These are phyloP conservation scores for Furcula furcula DNA, from an alignment of 2,888 invertebrate species.

Conservation along the genomic window DNA sequence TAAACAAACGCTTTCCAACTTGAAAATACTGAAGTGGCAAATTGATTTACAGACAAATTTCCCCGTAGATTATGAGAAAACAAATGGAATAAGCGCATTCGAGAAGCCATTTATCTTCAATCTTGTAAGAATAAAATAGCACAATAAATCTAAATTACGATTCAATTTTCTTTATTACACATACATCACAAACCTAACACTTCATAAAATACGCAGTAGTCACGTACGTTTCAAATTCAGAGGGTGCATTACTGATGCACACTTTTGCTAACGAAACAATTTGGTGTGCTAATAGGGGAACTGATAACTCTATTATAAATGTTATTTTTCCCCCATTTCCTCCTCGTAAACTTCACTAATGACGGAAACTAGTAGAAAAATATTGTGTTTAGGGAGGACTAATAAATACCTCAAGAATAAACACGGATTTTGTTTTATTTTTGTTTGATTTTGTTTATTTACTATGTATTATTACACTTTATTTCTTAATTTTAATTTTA, in stretches of 20 bases:
- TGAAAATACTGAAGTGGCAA: neutral
- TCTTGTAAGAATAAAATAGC: slow-evolving; percentile 18
- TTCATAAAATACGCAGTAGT: slow-evolving; percentile 50
- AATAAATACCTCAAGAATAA: slow-evolving; percentile 5
- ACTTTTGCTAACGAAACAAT: slow-evolving; percentile 42
- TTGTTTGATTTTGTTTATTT: too few species aligned
- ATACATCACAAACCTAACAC: slow-evolving; percentile 56
- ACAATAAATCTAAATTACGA: slow-evolving; percentile 61
- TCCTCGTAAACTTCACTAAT: slow-evolving; percentile 35
- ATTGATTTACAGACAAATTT: neutral
- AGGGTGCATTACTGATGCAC: slow-evolving; percentile 72
- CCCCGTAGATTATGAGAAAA: neutral
- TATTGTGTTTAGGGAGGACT: slow-evolving; percentile 14
- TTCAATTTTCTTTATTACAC: slow-evolving; percentile 52
- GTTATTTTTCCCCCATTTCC: slow-evolving; percentile 38
- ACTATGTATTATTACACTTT: too few species aligned
- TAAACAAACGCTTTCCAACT: too few species aligned
- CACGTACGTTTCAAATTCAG: slow-evolving; percentile 41
- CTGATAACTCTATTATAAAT: slow-evolving; percentile 45
- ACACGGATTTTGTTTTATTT: neutral
- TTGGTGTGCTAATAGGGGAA: slow-evolving; percentile 37
- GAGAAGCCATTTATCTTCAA: slow-evolving; percentile 15
- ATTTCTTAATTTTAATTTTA: too few species aligned
- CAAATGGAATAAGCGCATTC: neutral
- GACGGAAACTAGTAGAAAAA: slow-evolving; percentile 29